Evolutionary conservation across 2,888 invertebrate genomes (phyloP), one percentile per base, ranked within the genome.

Genomic region (Nomada flava): DNA sequence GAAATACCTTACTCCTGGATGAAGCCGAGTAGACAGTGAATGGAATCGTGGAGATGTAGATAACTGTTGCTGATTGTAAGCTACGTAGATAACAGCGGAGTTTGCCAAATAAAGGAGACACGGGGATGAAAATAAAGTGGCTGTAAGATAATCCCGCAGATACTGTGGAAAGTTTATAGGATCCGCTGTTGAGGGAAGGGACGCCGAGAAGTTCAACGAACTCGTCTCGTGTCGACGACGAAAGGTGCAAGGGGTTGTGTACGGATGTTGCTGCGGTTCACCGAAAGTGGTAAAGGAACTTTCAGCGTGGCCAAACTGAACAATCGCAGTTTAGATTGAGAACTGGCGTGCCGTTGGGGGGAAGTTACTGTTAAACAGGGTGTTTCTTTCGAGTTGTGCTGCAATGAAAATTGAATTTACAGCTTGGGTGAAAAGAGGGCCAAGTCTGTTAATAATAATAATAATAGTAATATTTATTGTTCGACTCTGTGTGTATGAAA

Each of bases 141-240:
- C 15, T 60, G 20, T 5, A 23, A 50, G 70, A 60, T 70, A 70
- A 50, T 50, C 50, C 20, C 2, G 20, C 2, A 18, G 29, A 60
- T 47, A 70, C 0, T 13, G 2, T 2, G 15, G 13, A 1, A 59
- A n/a, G 15, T 59, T 59, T 59, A n/a, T 29, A n/a, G 13, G 59
- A 26, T 29, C 15, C 20, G 11, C 13, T 52, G 52, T 9, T 26
- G 26, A 50, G 64, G 20, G 36, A 36, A 36, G 36, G 36, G 36
- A 36, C 36, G 36, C 36, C 5, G 36, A 47, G 26, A 42, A 62
- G 42, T 62, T 62, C 60, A 42, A 62, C n/a, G 36, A 62, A 62
- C 57, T 57, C 15, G 13, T n/a, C 18, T 42, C n/a, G 60, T 42
- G 13, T 13, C 20, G 2, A 5, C 15, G n/a, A 42, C 4, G 29